Percentiles rank a stretch among this genome's conserved stretches.
These are phyloP conservation scores for Pyrgus malvae DNA, from an alignment of 2,888 invertebrate genomes.

Conservation along the genomic window DNA sequence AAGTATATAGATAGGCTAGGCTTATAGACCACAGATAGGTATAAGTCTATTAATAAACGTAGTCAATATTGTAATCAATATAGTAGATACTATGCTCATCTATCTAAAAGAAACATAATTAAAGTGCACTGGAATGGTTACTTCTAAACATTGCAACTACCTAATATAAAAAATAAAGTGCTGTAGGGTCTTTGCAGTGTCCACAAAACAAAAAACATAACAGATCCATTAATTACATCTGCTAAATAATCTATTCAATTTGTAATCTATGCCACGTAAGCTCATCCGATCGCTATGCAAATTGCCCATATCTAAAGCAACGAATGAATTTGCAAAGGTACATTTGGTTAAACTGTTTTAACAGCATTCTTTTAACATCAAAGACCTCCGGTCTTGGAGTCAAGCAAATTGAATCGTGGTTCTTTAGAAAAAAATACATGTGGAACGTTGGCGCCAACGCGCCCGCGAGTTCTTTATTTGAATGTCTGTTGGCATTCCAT, in stretches of 20 bases:
- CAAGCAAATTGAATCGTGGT: conserved; percentile 69
- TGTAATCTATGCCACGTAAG: conserved; percentile 13
- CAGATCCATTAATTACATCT: neutral
- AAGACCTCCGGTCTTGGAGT: conserved; percentile 44
- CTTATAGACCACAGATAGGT: too few relatives aligned
- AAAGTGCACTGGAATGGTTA: too few relatives aligned
- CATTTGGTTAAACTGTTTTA: conserved; percentile 24
- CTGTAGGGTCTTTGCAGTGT: too few relatives aligned
- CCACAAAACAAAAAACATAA: too few relatives aligned
- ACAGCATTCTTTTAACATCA: conserved; percentile 27
- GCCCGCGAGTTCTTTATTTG: conserved; percentile 71
- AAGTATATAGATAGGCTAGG: too few relatives aligned
- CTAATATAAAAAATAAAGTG: too few relatives aligned
- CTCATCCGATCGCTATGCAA: conserved; percentile 16
- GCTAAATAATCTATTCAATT: conserved; percentile 3
- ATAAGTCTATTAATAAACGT: too few relatives aligned
- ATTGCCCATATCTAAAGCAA: conserved; percentile 23
- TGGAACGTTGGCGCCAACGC: conserved; percentile 75
- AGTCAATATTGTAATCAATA: too few relatives aligned
- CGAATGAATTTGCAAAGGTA: conserved; percentile 22
- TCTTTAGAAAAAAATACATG: conserved; percentile 56
- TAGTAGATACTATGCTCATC: too few relatives aligned
- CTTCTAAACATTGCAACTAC: too few relatives aligned
- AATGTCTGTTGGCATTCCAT: conserved; percentile 60
- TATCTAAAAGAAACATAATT: too few relatives aligned